Conservation (phyloP, 2,888 invertebrate genomes). For the Eilema griseolum region DNA sequence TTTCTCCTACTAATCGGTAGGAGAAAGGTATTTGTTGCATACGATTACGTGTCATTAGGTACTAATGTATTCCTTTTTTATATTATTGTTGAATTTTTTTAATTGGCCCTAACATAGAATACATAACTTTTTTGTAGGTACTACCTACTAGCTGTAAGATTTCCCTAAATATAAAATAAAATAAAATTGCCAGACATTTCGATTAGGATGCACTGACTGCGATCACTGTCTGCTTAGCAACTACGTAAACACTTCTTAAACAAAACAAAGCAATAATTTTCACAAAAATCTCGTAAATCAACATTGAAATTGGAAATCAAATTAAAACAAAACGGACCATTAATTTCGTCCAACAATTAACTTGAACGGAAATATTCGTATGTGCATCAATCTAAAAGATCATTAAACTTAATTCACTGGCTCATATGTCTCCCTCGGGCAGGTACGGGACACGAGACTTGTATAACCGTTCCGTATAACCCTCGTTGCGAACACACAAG, state of each 20-base stretch:
- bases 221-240: neutral
- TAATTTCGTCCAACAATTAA: slow-evolving; percentile 53
- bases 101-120: too few relatives aligned
- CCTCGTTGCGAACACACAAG: slow-evolving; percentile 69
- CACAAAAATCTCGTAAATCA: neutral
- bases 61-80: too few relatives aligned
- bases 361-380: slow-evolving; percentile 44
- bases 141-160: too few relatives aligned
- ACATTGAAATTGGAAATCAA: slow-evolving; percentile 26
- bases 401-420: slow-evolving; percentile 73
- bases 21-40: too few relatives aligned
- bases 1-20: too few relatives aligned
- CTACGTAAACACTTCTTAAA: neutral
- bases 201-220: neutral
- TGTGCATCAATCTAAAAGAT: slow-evolving; percentile 67
- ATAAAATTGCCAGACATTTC: too few relatives aligned
- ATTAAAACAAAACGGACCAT: slow-evolving; percentile 44
- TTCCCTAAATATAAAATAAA: too few relatives aligned
- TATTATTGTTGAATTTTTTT: too few relatives aligned
- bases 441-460: slow-evolving; percentile 66
- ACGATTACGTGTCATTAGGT: too few relatives aligned
- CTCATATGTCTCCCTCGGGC: slow-evolving; percentile 66
- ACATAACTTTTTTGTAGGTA: too few relatives aligned
- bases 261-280: neutral
- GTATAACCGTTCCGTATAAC: slow-evolving; percentile 48